These are phyloP conservation scores for Gadopsis bispinosus DNA, from an alignment of 2,797 vertebrate genomes.

Conservation along the genomic window DNA sequence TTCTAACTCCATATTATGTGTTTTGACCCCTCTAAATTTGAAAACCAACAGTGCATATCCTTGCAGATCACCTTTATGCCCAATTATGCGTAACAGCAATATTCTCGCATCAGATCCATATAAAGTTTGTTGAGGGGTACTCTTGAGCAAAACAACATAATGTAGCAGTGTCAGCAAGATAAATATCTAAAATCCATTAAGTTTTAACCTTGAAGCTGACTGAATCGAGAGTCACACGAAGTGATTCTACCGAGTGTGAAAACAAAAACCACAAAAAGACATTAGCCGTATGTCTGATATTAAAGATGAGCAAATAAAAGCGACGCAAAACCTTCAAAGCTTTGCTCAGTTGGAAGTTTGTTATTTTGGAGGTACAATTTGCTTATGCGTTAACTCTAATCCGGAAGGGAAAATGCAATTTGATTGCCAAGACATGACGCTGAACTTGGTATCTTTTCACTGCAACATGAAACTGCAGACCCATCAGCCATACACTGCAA, in stretches of 20 bases:
- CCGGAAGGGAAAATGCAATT: constrained; percentile 58
- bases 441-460: constrained; percentile 62
- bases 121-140: constrained; percentile 1
- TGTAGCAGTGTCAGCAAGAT: not conserved
- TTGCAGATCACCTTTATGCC: constrained; percentile 1
- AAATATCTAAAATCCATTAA: constrained; percentile 14
- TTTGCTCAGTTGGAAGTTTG: constrained; percentile 26
- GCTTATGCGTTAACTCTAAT: constrained; percentile 63
- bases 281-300: constrained; percentile 25
- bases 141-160: constrained; percentile 20
- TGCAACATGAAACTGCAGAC: constrained; percentile 62
- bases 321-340: not conserved
- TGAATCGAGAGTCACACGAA: constrained; percentile 16
- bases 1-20: constrained; percentile 8
- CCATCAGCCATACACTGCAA: constrained; percentile 29
- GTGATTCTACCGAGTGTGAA: not conserved
- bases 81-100: not conserved
- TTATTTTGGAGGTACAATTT: constrained; percentile 74
- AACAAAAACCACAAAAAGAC: constrained; percentile 22
- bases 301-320: constrained; percentile 20
- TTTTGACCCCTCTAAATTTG: constrained; percentile 3
- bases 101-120: constrained; percentile 3
- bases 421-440: constrained; percentile 46
- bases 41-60: constrained; percentile 10
- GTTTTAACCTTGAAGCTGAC: constrained; percentile 2